phyloP scores from a whole-genome alignment of 2,113 vertebrate genomes.

The Pterophyllum scalare region DNA sequence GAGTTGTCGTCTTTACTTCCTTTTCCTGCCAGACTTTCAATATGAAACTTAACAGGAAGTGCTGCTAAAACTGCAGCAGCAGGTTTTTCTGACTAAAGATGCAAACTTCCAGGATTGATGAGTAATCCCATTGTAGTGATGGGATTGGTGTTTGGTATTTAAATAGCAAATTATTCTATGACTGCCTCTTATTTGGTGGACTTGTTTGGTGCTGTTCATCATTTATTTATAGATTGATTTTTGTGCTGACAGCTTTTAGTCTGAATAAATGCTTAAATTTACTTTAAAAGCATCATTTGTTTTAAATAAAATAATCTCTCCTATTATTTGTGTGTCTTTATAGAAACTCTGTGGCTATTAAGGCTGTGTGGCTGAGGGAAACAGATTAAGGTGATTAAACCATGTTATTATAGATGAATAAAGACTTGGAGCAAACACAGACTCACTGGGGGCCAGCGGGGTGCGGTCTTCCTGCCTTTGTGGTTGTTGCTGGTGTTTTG shows the following conservation, averaged over 20 bases:
- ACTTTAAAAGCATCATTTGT: not conserved
- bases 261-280: not conserved
- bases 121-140: not conserved
- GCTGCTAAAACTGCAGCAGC: not conserved
- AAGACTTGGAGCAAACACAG: not conserved
- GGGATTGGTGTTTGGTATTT: not conserved
- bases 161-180: not conserved
- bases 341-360: not conserved
- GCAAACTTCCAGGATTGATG: not conserved
- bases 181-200: not conserved
- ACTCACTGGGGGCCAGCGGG: accelerated
- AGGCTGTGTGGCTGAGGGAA: not conserved
- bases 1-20: no score
- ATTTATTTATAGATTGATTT: not conserved
- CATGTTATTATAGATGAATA: not conserved
- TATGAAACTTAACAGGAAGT: not conserved
- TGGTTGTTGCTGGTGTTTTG: not conserved
- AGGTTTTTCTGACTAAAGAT: not conserved
- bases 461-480: not conserved
- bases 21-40: not conserved
- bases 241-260: not conserved
- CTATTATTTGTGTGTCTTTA: not conserved
- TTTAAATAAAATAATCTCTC: not conserved
- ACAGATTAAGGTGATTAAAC: not conserved
- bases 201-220: not conserved